These are phyloP conservation scores for Leptopilina clavipes DNA, from an alignment of 1,140 invertebrate species.

Conservation along the genomic window DNA sequence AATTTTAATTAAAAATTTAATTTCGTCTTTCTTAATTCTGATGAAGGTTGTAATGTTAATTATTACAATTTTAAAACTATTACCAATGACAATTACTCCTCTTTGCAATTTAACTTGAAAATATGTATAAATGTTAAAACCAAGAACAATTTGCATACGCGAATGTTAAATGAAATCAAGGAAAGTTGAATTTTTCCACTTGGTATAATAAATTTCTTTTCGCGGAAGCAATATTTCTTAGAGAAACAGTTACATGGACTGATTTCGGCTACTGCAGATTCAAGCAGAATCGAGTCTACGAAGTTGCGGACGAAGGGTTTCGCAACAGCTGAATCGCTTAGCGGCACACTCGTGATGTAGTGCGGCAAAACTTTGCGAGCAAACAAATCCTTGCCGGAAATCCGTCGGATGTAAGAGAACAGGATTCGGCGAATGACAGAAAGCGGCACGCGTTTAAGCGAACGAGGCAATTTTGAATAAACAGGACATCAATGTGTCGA, in stretches of 20 bases:
- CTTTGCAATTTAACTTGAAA: too few species aligned
- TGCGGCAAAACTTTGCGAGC: constrained; percentile 70
- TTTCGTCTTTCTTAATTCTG: too few species aligned
- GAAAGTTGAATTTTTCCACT: too few species aligned
- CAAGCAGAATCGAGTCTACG: constrained; percentile 63
- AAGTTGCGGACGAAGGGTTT: constrained; percentile 68
- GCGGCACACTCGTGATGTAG: constrained; percentile 66
- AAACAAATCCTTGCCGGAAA: constrained; percentile 72
- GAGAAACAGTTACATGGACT: too few species aligned
- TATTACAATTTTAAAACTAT: too few species aligned
- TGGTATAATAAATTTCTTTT: too few species aligned
- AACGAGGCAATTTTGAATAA: constrained; percentile 58
- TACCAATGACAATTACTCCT: too few species aligned
- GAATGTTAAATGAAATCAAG: too few species aligned
- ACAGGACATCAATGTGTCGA: constrained; percentile 43
- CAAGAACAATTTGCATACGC: too few species aligned
- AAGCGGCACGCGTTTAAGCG: constrained; percentile 60
- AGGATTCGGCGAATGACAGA: constrained; percentile 58
- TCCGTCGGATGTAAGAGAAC: constrained; percentile 64
- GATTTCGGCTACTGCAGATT: too few species aligned
- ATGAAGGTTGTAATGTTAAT: too few species aligned
- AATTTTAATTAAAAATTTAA: background rate
- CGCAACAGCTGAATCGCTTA: constrained; percentile 69
- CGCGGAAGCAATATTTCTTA: constrained; percentile 56
- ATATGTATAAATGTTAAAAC: too few species aligned